These are phyloP conservation scores for Timema podura DNA, from an alignment of 2,888 invertebrate species.

Conservation along the genomic window DNA sequence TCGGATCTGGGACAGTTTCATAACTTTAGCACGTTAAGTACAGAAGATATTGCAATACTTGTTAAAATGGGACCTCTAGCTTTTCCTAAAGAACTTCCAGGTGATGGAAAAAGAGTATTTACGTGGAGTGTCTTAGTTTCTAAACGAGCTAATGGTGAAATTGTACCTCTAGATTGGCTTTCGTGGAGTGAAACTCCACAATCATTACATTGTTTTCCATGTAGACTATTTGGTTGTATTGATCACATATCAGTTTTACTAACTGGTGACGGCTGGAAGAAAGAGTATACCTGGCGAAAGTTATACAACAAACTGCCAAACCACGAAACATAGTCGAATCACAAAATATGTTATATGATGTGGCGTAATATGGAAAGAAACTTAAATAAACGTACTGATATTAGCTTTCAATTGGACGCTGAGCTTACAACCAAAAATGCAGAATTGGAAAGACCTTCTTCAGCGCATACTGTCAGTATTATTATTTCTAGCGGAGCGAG, in stretches of 20 bases:
- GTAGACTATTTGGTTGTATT: slow-evolving; percentile 7
- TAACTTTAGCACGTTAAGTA: background rate
- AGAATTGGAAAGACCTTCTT: background rate
- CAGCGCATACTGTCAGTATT: background rate
- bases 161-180: background rate
- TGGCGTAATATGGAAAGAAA: background rate
- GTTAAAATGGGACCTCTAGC: background rate
- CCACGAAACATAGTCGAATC: no score
- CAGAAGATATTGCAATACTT: slow-evolving; percentile 2
- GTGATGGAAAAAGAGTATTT: background rate
- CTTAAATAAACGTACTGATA: background rate
- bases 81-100: background rate
- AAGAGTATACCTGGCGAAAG: no score
- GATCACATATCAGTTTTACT: background rate
- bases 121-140: background rate
- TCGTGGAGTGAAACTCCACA: background rate
- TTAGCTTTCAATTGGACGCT: background rate
- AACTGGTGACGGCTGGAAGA: no score
- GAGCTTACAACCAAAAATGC: background rate
- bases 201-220: background rate
- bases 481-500: background rate
- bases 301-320: no score
- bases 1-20: background rate
- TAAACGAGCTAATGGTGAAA: slow-evolving; percentile 6
- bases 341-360: no score